These are phyloP conservation scores for Fistularia commersonii DNA, from an alignment of 2,797 vertebrate genomes.

Conservation along the genomic window DNA sequence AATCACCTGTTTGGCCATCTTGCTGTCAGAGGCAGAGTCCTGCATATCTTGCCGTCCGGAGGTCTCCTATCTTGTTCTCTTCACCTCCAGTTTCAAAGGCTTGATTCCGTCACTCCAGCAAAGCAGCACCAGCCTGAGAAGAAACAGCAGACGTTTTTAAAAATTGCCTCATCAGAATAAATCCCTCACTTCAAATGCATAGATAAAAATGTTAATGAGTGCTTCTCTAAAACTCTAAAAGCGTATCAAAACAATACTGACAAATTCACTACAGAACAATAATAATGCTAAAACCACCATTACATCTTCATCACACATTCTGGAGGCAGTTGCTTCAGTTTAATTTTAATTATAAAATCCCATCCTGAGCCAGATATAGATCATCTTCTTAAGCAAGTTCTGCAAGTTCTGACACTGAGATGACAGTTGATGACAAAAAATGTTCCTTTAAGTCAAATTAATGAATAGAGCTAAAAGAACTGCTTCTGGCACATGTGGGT, in stretches of 20 bases:
- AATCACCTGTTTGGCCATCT: slow-evolving; percentile 81
- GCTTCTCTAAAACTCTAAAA: background rate
- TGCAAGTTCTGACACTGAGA: slow-evolving; percentile 18
- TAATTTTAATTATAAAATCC: slow-evolving; percentile 51
- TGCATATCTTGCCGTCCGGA: slow-evolving; percentile 70
- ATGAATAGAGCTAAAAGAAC: slow-evolving; percentile 10
- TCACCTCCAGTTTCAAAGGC: slow-evolving; percentile 71
- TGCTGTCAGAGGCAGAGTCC: slow-evolving; percentile 74
- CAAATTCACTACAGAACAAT: slow-evolving; percentile 8
- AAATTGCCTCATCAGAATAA: background rate
- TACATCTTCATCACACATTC: slow-evolving; percentile 17
- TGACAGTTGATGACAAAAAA: slow-evolving; percentile 16
- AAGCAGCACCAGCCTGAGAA: slow-evolving; percentile 68
- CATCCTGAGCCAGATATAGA: slow-evolving; percentile 46
- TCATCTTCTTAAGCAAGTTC: slow-evolving; percentile 41
- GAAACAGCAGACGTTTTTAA: slow-evolving; percentile 14
- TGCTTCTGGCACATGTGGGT: background rate
- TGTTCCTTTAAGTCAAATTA: background rate
- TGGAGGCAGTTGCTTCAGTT: slow-evolving; percentile 15
- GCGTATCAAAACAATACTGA: background rate
- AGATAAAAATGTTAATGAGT: background rate
- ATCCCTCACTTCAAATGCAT: background rate
- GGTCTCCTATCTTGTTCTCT: slow-evolving; percentile 72
- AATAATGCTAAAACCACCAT: background rate
- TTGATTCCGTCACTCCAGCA: slow-evolving; percentile 80